These are phyloP conservation scores for Mesorhabditis belari DNA, from an alignment of 2,888 invertebrate species.

Conservation along the genomic window DNA sequence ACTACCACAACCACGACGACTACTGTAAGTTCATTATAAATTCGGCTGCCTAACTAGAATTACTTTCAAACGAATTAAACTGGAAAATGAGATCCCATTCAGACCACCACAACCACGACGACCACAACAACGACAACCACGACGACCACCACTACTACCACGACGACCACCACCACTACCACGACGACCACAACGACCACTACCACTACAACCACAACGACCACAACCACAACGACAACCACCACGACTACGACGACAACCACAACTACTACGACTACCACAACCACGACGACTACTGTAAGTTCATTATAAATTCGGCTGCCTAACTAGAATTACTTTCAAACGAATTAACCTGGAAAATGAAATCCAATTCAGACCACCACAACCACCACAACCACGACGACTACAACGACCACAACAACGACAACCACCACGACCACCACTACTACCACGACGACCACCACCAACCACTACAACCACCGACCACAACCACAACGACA, in stretches of 20 bases:
- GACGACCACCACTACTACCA: not conserved
- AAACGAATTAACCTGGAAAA: no score
- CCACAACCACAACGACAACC: not conserved
- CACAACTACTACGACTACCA: not conserved
- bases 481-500: not conserved
- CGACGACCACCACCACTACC: not conserved
- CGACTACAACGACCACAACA: not conserved
- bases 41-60: not conserved
- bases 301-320: no score
- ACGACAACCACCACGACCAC: not conserved
- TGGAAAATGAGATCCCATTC: no score
- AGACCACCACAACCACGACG: not conserved
- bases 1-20: no score
- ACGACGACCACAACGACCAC: not conserved
- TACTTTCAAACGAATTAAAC: not conserved
- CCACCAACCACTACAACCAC: not conserved
- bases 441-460: not conserved
- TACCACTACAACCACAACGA: not conserved
- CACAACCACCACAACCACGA: not conserved
- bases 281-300: not conserved
- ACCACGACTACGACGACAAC: not conserved
- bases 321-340: no score
- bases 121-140: not conserved
- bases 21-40: no score
- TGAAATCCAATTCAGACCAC: no score